A percentile compares a stretch with the other conserved stretches of the same genome.
phyloP scores from a whole-genome alignment of 2,797 vertebrate genomes.

The Aulostomus chinensis region DNA sequence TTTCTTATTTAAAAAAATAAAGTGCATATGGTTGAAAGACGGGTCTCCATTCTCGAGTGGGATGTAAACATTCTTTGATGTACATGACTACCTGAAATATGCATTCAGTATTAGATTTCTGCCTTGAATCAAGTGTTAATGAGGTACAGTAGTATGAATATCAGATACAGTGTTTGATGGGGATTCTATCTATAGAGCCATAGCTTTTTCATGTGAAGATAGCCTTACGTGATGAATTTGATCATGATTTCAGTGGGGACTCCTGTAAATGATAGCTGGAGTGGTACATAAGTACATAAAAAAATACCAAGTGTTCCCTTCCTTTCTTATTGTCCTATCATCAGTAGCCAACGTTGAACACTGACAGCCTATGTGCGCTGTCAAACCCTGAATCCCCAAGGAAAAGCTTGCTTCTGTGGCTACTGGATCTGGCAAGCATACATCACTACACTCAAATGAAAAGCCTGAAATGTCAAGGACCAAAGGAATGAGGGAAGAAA shows the following conservation, averaged over 20 bases:
- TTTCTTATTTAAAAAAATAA: too few species aligned
- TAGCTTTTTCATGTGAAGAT: not conserved
- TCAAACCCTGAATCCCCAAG: slow-evolving; percentile 70
- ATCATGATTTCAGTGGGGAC: slow-evolving; percentile 19
- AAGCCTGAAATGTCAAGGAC: slow-evolving; percentile 69
- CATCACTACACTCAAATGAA: slow-evolving; percentile 64
- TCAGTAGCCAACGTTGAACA: slow-evolving; percentile 63
- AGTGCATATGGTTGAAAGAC: too few species aligned
- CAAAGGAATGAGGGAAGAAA: slow-evolving; percentile 60
- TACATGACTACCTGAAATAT: too few species aligned
- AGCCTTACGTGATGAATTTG: slow-evolving; percentile 12
- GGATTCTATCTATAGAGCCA: slow-evolving; percentile 4
- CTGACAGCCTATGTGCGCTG: slow-evolving; percentile 70
- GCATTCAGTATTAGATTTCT: too few species aligned
- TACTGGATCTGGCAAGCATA: slow-evolving; percentile 61
- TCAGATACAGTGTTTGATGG: slow-evolving; percentile 9
- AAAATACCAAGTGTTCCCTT: slow-evolving; percentile 38
- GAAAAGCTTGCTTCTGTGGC: slow-evolving; percentile 58
- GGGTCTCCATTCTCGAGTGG: too few species aligned
- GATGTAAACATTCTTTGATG: too few species aligned
- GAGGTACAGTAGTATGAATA: slow-evolving; percentile 9
- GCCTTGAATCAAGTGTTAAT: too few species aligned
- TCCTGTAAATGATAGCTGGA: slow-evolving; percentile 34
- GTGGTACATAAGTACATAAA: slow-evolving; percentile 14
- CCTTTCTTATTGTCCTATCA: slow-evolving; percentile 67